A percentile compares a stretch with the other conserved stretches of the same genome.
Conservation (phyloP, 2,797 vertebrate genomes). For the Bradypus variegatus region DNA sequence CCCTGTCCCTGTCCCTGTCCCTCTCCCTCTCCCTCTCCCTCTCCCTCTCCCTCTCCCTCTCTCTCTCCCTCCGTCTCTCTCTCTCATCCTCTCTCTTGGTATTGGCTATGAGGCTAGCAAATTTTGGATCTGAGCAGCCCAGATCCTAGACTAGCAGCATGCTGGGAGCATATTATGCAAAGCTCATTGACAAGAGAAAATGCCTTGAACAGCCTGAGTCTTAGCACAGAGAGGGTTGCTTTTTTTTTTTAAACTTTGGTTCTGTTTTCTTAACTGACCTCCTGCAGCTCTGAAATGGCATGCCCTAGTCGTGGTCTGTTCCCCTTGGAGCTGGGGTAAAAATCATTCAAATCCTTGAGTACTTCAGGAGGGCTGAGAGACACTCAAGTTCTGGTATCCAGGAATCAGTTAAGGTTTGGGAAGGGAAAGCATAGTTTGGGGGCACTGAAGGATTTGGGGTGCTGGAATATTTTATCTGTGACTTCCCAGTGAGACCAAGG, state of each 20-base stretch:
- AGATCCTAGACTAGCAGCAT: slow-evolving; percentile 58
- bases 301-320: not conserved
- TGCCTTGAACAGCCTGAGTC: slow-evolving; percentile 59
- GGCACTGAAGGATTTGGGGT: not conserved
- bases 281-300: slow-evolving; percentile 38
- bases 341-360: not conserved
- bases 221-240: not conserved
- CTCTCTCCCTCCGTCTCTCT: not conserved
- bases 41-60: not conserved
- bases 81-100: not conserved
- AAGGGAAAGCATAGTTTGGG: not conserved
- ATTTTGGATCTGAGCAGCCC: slow-evolving; percentile 62
- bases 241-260: slow-evolving; percentile 15
- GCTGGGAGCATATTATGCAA: slow-evolving; percentile 69
- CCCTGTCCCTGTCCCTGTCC: too few relatives aligned
- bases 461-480: not conserved
- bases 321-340: not conserved
- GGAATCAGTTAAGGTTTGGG: not conserved
- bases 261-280: slow-evolving; percentile 49
- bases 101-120: slow-evolving; percentile 56
- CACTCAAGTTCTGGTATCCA: not conserved
- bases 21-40: not conserved
- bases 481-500: not conserved
- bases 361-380: not conserved
- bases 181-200: slow-evolving; percentile 67